A percentile compares a stretch with the other conserved stretches of the same genome.
These are phyloP conservation scores for Mugil cephalus DNA, from an alignment of 2,113 vertebrate genomes.

Conservation along the genomic window DNA sequence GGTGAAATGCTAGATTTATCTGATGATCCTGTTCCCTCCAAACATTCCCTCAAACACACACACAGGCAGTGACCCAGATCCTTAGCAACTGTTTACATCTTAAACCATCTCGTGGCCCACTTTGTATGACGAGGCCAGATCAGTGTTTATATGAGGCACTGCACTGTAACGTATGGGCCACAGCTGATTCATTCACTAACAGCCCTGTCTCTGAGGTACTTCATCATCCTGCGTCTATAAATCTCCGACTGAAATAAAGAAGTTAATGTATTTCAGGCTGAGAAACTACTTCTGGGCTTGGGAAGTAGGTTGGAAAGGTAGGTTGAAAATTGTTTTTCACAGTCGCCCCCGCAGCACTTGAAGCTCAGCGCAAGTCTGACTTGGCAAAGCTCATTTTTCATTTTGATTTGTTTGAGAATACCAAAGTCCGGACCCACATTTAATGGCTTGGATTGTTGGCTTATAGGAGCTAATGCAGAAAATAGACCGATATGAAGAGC, in stretches of 20 bases:
- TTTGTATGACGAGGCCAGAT: slow-evolving; percentile 44
- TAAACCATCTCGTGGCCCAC: slow-evolving; percentile 51
- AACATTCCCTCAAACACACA: slow-evolving; percentile 34
- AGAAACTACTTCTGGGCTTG: slow-evolving; percentile 28
- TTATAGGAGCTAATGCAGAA: slow-evolving; percentile 66
- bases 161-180: slow-evolving; percentile 51
- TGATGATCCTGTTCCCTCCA: slow-evolving; percentile 19
- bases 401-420: slow-evolving; percentile 79
- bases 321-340: slow-evolving; percentile 51
- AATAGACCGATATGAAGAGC: slow-evolving; percentile 64
- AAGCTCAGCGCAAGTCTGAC: slow-evolving; percentile 42
- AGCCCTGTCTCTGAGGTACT: slow-evolving; percentile 48
- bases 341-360: slow-evolving; percentile 31
- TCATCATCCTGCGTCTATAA: slow-evolving; percentile 42
- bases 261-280: slow-evolving; percentile 49
- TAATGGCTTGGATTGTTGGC: slow-evolving; percentile 58
- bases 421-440: slow-evolving; percentile 58
- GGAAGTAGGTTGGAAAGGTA: slow-evolving; percentile 32
- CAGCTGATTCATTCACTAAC: slow-evolving; percentile 69
- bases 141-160: slow-evolving; percentile 69
- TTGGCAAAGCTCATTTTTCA: slow-evolving; percentile 74
- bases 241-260: slow-evolving; percentile 44
- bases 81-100: slow-evolving; percentile 70
- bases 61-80: slow-evolving; percentile 63
- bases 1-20: slow-evolving; percentile 54